phyloP scores from a whole-genome alignment of 2,797 vertebrate genomes.

The Okamejei kenojei region DNA sequence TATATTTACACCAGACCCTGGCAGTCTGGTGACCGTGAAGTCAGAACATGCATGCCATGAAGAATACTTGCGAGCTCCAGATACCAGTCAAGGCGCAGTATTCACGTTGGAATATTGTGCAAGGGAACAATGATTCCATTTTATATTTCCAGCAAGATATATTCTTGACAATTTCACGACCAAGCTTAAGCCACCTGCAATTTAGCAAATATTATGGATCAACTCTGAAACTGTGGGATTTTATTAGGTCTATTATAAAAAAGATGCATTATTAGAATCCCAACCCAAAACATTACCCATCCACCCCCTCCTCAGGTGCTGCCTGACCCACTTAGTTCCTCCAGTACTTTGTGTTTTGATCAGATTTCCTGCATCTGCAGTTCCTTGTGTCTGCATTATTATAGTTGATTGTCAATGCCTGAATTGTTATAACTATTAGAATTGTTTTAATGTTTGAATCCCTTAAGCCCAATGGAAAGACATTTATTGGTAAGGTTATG shows the following conservation, averaged over 20 bases:
- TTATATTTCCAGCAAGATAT: not conserved
- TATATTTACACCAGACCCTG: not conserved
- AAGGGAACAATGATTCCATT: not conserved
- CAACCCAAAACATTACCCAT: no score
- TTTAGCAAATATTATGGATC: not conserved
- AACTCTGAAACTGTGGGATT: not conserved
- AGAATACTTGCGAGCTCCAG: not conserved
- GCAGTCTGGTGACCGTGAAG: not conserved
- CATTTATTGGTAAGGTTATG: not conserved
- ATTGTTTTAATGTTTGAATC: not conserved
- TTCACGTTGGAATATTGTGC: not conserved
- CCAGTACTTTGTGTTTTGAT: no score
- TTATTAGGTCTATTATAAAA: not conserved
- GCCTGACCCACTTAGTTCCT: no score
- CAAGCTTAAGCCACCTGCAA: not conserved
- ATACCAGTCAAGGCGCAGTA: not conserved
- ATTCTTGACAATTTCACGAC: not conserved
- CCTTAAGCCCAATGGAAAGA: not conserved
- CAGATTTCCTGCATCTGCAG: no score
- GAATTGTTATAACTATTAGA: not conserved
- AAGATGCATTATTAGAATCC: not conserved
- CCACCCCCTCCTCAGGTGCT: no score
- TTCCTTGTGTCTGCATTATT: not conserved
- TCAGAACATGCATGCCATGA: no score
- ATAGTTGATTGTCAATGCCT: not conserved